phyloP scores from a whole-genome alignment of 2,113 vertebrate genomes.

The Tragelaphus strepsiceros region DNA sequence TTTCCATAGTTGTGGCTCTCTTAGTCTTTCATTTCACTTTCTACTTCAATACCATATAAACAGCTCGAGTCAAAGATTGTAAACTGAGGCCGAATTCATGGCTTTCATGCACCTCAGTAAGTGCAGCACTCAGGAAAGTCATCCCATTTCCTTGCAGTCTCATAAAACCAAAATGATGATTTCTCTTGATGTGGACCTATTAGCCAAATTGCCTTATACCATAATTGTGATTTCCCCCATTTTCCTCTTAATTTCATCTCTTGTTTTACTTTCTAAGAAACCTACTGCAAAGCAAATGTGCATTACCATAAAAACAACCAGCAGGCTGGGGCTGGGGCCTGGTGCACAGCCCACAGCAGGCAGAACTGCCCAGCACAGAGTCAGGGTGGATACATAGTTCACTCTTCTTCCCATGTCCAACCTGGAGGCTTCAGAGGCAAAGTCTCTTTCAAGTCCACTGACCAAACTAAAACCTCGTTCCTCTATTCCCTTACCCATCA shows the following conservation, averaged over 20 bases:
- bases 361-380: not conserved
- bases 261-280: not conserved
- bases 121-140: not conserved
- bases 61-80: not conserved
- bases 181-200: not conserved
- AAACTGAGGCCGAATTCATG: not conserved
- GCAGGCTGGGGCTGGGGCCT: not conserved
- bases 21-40: constrained; percentile 37
- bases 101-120: not conserved
- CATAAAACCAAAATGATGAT: not conserved
- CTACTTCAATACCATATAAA: not conserved
- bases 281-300: not conserved
- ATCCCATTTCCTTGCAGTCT: not conserved
- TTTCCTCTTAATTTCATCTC: not conserved
- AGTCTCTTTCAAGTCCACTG: not conserved
- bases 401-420: not conserved
- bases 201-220: not conserved
- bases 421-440: not conserved
- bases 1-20: not conserved
- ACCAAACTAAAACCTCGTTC: not conserved
- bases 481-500: not conserved
- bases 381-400: not conserved
- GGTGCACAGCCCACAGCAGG: not conserved
- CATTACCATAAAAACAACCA: not conserved
- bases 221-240: not conserved